Percentiles rank a stretch among this genome's conserved stretches.
phyloP scores from a whole-genome alignment of 2,797 vertebrate species.

The Sciurus carolinensis region DNA sequence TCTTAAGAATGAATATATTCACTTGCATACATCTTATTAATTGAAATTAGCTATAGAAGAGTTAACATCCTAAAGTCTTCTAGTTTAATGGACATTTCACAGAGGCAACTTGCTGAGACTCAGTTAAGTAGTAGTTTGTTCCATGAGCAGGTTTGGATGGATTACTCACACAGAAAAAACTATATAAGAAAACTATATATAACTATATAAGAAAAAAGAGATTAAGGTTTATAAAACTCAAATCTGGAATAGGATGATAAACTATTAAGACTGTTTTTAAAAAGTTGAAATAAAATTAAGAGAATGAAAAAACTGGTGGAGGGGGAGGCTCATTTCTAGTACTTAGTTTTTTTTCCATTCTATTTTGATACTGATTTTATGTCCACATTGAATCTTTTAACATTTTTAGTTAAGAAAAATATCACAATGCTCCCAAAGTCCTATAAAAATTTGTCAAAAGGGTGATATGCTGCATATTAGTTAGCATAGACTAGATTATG shows the following conservation, averaged over 20 bases:
- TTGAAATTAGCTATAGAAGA: not conserved
- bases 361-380: slow-evolving; percentile 39
- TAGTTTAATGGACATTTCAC: not conserved
- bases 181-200: not conserved
- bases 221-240: not conserved
- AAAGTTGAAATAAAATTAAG: slow-evolving; percentile 28
- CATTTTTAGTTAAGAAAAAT: not conserved
- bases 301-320: not conserved
- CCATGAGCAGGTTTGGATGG: not conserved
- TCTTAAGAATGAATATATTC: not conserved
- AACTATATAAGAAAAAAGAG: not conserved
- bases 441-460: not conserved
- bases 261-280: not conserved
- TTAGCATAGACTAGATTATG: not conserved
- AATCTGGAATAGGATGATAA: slow-evolving; percentile 4
- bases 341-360: slow-evolving; percentile 31
- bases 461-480: not conserved
- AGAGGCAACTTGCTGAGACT: not conserved
- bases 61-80: not conserved
- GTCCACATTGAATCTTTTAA: not conserved
- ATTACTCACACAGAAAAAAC: not conserved
- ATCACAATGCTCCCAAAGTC: not conserved
- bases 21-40: not conserved
- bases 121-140: not conserved
- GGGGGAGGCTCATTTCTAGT: not conserved